phyloP scores from a whole-genome alignment of 2,113 vertebrate genomes.

The Sprattus sprattus region DNA sequence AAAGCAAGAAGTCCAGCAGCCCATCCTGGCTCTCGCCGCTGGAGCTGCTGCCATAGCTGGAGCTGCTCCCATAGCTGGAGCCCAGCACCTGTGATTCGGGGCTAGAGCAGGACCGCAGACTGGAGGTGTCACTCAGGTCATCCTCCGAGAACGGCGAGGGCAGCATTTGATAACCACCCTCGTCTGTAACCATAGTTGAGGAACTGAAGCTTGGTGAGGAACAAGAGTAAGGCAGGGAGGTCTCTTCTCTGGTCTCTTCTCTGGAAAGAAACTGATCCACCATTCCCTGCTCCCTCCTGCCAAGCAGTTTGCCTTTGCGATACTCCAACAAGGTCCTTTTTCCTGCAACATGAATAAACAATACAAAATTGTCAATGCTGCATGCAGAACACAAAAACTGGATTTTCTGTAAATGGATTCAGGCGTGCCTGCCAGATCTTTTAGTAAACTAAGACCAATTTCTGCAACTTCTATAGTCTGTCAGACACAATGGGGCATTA shows the following conservation, averaged over 20 bases:
- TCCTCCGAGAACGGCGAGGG: constrained; percentile 89
- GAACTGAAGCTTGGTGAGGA: constrained; percentile 66
- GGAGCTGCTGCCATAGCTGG: constrained; percentile 73
- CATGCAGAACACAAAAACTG: background rate
- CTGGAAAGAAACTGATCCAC: constrained; percentile 91
- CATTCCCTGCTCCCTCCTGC: constrained; percentile 78
- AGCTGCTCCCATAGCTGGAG: constrained; percentile 54
- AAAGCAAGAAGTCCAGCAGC: constrained; percentile 89
- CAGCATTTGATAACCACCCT: constrained; percentile 78
- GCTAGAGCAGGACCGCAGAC: constrained; percentile 72
- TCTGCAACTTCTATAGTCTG: no score
- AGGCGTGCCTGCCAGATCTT: no score
- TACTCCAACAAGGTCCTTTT: background rate
- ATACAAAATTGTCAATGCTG: background rate
- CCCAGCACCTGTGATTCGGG: constrained; percentile 57
- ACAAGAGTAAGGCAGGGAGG: constrained; percentile 76
- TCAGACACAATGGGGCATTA: no score
- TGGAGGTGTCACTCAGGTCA: constrained; percentile 88
- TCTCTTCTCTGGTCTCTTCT: constrained; percentile 87
- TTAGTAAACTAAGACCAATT: no score
- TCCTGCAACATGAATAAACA: background rate
- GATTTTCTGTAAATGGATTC: background rate
- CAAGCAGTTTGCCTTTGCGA: background rate
- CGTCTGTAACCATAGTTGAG: constrained; percentile 78
- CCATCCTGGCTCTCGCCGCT: constrained; percentile 84